Evolutionary conservation across 1,140 invertebrate genomes (phyloP), one percentile per base, ranked within the genome.

Genomic region (Megalopta genalis): DNA sequence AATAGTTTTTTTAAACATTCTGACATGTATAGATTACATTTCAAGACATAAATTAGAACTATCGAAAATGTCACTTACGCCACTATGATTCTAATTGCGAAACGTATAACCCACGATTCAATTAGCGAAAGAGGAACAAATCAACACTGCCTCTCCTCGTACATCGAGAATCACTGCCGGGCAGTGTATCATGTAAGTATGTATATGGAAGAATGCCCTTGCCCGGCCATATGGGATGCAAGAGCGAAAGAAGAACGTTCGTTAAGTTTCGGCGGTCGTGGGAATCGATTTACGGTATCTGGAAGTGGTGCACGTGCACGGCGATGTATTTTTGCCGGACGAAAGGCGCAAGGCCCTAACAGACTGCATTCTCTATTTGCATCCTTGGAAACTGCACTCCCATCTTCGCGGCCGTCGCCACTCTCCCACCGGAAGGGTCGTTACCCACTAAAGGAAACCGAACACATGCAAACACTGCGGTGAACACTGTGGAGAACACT

Each of bases 241-340:
- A 59, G 14, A 14, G 57, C 16, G 39, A 60, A 57, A 63, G 70
- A 81, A 74, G 67, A 16, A 52, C 74, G 39, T 60, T 77, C 65
- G 62, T 82, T 63, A 67, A 75, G 25, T 78, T 78, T 85, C 73
- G 77, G 65, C 64, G 59, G 59, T 86, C 75, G 79, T 82, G 82
- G 75, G 79, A 78, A 86, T 86, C 79, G 71, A 84, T 86, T 86
- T 75, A 78, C 75, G 67, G 60, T 81, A 82, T 84, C 78, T 78
- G 65, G 71, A 82, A 64, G 65, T 69, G 65, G 65, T 85, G 78
- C 77, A 83, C 73, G 68, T 86, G 85, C 75, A 85, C 46, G 32
- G 10, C 23, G 52, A 54, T 69, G 68, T 83, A 87, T 85, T 86
- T 86, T 87, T 86, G 77, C 83, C 60, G 66, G 9, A 60, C 57